Evolutionary conservation across 2,888 invertebrate genomes (phyloP).

Genomic region (Pycnomerus fuliginosus): DNA sequence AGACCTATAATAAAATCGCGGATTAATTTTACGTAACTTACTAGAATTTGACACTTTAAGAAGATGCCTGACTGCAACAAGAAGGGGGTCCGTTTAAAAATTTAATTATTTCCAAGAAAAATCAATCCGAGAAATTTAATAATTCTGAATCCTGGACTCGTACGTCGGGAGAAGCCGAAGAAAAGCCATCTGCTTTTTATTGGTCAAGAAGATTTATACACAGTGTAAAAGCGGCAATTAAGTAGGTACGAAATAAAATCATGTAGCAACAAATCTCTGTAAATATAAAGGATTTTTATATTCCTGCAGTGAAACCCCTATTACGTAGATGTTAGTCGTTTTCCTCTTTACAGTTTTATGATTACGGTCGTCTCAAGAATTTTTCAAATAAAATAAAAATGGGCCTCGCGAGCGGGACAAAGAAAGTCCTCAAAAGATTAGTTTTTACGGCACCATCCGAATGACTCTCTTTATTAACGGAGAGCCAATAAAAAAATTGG

Average conservation of each 20-base stretch:
- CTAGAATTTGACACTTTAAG: slow-evolving; percentile 12
- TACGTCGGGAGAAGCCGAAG: slow-evolving; percentile 3
- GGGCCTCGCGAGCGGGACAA: slow-evolving; percentile 13
- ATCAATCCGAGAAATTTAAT: slow-evolving; percentile 12
- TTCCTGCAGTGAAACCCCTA: slow-evolving; percentile 19
- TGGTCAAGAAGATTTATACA: slow-evolving; percentile 33
- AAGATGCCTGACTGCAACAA: not conserved
- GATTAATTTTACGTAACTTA: slow-evolving; percentile 30
- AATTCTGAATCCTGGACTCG: slow-evolving; percentile 8
- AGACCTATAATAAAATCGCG: slow-evolving; percentile 30
- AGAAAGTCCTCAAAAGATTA: slow-evolving; percentile 31
- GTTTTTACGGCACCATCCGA: slow-evolving; percentile 30
- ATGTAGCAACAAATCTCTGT: slow-evolving; percentile 33
- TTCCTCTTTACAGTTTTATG: slow-evolving; percentile 29
- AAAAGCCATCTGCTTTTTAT: slow-evolving; percentile 32
- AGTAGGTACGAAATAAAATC: slow-evolving; percentile 33
- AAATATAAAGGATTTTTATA: slow-evolving; percentile 28
- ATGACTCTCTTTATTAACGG: slow-evolving; percentile 34
- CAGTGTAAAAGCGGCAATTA: slow-evolving; percentile 35
- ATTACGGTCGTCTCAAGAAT: slow-evolving; percentile 27
- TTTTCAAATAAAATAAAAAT: slow-evolving; percentile 29
- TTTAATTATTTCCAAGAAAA: slow-evolving; percentile 13
- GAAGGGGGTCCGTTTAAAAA: slow-evolving; percentile 5
- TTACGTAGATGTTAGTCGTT: slow-evolving; percentile 31
- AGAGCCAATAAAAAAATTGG: slow-evolving; percentile 33